phyloP scores from a whole-genome alignment of 2,888 invertebrate genomes.

The Agriopis marginaria region DNA sequence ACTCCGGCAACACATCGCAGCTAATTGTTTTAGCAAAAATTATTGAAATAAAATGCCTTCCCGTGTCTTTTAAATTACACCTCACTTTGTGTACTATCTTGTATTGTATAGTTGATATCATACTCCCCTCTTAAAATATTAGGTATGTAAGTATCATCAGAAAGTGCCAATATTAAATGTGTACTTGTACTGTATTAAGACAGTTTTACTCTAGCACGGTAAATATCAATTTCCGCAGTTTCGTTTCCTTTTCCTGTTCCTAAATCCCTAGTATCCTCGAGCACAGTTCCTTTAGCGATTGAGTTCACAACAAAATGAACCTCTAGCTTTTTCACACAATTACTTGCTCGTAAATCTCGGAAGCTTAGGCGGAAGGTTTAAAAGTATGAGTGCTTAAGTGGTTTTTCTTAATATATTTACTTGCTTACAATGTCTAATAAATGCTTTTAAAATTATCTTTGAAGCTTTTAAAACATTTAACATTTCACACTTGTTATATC shows the following conservation, averaged over 20 bases:
- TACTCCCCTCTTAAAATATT: not conserved
- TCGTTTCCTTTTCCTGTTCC: slow-evolving; percentile 18
- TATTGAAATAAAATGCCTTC: too few species aligned
- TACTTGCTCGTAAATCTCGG: slow-evolving; percentile 7
- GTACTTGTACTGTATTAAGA: not conserved
- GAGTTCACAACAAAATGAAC: slow-evolving; percentile 15
- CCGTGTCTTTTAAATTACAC: too few species aligned
- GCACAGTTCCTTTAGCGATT: slow-evolving; percentile 8
- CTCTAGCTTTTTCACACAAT: slow-evolving; percentile 15
- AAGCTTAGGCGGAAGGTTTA: slow-evolving; percentile 4
- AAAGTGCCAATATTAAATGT: too few species aligned
- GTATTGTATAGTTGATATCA: too few species aligned
- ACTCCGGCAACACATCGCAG: too few species aligned
- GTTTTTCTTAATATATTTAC: not conserved
- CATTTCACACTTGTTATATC: too few species aligned
- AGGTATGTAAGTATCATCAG: not conserved
- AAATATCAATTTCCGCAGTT: slow-evolving; percentile 11
- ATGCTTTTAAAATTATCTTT: not conserved
- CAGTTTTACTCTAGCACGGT: slow-evolving; percentile 8
- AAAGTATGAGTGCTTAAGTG: not conserved
- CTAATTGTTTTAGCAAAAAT: too few species aligned
- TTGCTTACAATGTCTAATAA: not conserved
- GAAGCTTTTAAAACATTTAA: too few species aligned
- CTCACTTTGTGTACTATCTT: too few species aligned
- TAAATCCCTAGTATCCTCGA: slow-evolving; percentile 10